Percentiles rank a stretch among this genome's conserved stretches.
These are phyloP conservation scores for Trematocara variabile DNA, from an alignment of 2,113 vertebrate species.

Conservation along the genomic window DNA sequence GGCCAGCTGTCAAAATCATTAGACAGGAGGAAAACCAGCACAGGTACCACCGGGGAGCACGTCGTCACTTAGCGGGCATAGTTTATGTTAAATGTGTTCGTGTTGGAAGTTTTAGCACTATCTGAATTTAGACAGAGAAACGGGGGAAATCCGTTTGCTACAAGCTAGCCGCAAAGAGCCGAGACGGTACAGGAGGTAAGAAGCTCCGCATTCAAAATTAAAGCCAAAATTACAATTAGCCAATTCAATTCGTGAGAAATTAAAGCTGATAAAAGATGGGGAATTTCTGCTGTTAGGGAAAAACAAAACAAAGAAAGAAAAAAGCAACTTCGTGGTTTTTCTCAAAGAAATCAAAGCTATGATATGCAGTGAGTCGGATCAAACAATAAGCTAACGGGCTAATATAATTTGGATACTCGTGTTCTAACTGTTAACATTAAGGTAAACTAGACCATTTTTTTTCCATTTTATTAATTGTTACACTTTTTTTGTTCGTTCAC, in stretches of 20 bases:
- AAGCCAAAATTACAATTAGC: not conserved
- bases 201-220: not conserved
- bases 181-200: not conserved
- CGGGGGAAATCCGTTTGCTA: not conserved
- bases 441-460: not conserved
- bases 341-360: not conserved
- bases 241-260: accelerated
- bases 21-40: not conserved
- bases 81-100: not conserved
- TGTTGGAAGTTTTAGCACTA: accelerated
- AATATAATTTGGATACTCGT: not conserved
- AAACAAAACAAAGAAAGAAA: not conserved
- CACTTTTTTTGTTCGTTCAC: not conserved
- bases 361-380: not conserved
- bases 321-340: accelerated
- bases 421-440: not conserved
- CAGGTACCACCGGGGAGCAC: not conserved
- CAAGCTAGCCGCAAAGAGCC: not conserved
- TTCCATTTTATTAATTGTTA: not conserved
- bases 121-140: not conserved
- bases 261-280: not conserved
- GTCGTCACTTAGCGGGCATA: no score
- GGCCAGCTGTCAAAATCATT: not conserved
- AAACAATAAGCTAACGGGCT: not conserved
- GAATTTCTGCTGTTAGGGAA: not conserved